A percentile compares a stretch with the other conserved stretches of the same genome.
These are phyloP conservation scores for Psophia crepitans DNA, from an alignment of 2,113 vertebrate genomes.

Conservation along the genomic window DNA sequence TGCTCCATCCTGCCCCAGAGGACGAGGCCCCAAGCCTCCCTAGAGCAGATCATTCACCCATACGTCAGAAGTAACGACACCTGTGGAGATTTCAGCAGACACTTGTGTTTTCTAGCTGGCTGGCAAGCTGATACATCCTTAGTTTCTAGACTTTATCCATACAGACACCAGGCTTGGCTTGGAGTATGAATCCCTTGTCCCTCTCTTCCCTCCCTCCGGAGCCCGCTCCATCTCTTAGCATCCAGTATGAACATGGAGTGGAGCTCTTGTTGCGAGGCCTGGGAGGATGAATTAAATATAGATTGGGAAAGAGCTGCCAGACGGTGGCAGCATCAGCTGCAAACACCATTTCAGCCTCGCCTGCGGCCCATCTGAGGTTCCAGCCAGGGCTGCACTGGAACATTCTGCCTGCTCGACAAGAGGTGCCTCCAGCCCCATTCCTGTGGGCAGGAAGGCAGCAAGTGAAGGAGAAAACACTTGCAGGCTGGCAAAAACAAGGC, in stretches of 20 bases:
- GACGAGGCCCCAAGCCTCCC: background rate
- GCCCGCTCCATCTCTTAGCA: background rate
- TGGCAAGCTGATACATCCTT: background rate
- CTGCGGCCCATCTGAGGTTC: background rate
- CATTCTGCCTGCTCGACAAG: background rate
- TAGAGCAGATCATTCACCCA: background rate
- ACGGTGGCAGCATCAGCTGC: conserved; percentile 9
- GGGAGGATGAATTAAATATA: background rate
- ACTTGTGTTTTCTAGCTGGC: background rate
- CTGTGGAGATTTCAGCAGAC: background rate
- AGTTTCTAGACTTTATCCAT: background rate
- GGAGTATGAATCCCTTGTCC: background rate
- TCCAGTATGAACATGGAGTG: fast-evolving
- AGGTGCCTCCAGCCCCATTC: background rate
- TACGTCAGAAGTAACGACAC: background rate
- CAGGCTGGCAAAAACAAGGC: background rate
- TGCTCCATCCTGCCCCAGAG: background rate
- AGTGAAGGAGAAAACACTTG: background rate
- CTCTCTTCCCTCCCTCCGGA: background rate
- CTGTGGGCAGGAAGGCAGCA: conserved; percentile 7
- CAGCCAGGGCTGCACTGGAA: background rate
- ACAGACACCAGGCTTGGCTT: background rate
- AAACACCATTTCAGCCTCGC: background rate
- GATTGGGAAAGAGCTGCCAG: background rate
- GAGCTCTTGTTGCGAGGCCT: background rate